Base-by-base conservation (phyloP, 2,113 vertebrate species). In the Phrynosoma platyrhinos region DNA sequence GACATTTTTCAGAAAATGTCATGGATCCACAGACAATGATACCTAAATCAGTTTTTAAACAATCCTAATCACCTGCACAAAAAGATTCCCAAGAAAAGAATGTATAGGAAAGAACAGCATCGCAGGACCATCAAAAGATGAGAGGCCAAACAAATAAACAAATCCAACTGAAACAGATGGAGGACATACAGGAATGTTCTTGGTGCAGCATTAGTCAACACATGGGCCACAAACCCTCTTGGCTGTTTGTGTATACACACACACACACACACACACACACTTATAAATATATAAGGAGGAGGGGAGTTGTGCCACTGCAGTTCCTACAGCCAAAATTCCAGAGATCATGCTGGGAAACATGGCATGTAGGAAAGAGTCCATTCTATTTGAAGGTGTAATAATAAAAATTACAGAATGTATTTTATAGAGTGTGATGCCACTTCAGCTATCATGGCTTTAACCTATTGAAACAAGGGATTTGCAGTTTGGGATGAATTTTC, bases 121-220 rank as follows among this genome's bases (percentile, higher is more conserved):
- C 2, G 16, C 10, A 27, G 64, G 25, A 14, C 36, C 14, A 16
- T 69, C 64, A 82, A 82, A 71, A 30, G 42, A 83, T 16, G 27
- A 53, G 6, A 52, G 1, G 13, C 13, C 58, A 62, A 16, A 62
- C 58, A 62, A 62, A 16, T 62, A 58, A 58, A 58, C 55, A 62
- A 62, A 62, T 13, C 58, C 64, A 52, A 2, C 66, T 71, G 62
- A 64, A 82, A 42, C 80, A 68, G 80, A 82, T 66, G 62, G 21
- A 2, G 25, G 25, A 68, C 25, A 5, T 68, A 10, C 12, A 42
- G 21, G 30, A 62, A 87, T 74, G 36, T 40, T 85, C 89, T 81
- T 89, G 89, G 83, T 84, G 83, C 88, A 90, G 27, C 25, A 30
- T 30, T 71, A 10, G 27, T 25, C 68, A 76, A 23, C 75, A 78